These are phyloP conservation scores for Indri indri DNA, from an alignment of 2,113 vertebrate genomes.

Conservation along the genomic window DNA sequence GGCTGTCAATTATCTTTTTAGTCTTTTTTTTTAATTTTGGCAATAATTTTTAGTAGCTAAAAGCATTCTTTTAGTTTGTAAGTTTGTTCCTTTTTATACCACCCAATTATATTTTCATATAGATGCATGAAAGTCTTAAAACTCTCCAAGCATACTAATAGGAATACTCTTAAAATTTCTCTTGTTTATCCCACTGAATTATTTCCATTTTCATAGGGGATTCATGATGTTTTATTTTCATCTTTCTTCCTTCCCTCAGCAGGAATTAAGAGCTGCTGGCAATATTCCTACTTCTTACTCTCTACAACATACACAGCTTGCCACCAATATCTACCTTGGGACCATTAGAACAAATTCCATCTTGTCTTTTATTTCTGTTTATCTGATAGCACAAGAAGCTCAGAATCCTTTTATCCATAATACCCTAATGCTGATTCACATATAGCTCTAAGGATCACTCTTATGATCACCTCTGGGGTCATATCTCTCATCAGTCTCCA, in stretches of 20 bases:
- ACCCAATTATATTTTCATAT: neutral
- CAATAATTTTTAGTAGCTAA: neutral
- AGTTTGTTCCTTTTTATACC: neutral
- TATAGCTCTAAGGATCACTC: neutral
- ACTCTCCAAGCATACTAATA: neutral
- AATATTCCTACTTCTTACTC: neutral
- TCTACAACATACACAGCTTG: neutral
- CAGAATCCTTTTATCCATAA: neutral
- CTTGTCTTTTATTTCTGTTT: slow-evolving; percentile 23
- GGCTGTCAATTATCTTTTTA: neutral
- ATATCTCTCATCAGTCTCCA: neutral
- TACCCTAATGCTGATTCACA: neutral
- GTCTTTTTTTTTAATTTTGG: neutral
- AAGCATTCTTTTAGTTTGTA: neutral
- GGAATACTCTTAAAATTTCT: neutral
- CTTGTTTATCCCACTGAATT: neutral
- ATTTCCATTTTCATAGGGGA: neutral
- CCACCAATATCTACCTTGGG: neutral
- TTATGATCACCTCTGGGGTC: neutral
- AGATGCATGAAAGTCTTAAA: neutral
- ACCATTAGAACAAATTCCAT: neutral
- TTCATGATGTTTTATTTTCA: neutral
- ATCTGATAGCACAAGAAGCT: neutral
- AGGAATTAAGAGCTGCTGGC: neutral
- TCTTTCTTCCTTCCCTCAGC: neutral